Base-by-base conservation (phyloP, 2,888 invertebrate species). In the Morpho helenor region DNA sequence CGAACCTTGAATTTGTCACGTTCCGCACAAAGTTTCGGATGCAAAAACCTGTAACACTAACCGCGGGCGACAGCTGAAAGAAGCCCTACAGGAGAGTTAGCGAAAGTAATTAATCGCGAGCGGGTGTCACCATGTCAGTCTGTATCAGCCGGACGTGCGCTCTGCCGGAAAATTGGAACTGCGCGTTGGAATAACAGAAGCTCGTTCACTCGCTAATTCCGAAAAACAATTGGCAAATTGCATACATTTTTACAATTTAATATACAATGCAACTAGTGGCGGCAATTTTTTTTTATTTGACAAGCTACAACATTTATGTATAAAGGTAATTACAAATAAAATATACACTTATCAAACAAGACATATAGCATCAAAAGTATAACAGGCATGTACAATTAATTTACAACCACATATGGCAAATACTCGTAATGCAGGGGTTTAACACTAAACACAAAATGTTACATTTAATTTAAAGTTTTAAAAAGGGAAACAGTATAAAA, bases 141-240 rank as follows among this genome's bases (percentile, higher is more conserved):
- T 82, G 81, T 82, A 84, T 90, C 86, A 83, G 79, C 62, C 66
- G 53, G 61, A 73, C 61, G 71, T 69, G 73, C 87, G 76, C 72
- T 85, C 83, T 84, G 63, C 71, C 76, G 86, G 84, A 87, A 89
- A 89, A 88, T 88, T 87, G 84, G 74, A 82, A 73, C 63, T 61
- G 78, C 75, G 78, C 77, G 77, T 79, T 77, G 77, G 79, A 81
- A 81, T 78, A 77, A 78, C 79, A 78, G 74, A 75, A 73, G 49
- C 65, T 67, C 60, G 56, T 53, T 59, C 62, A 60, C 60, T 66
- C 67, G 60, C 66, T 56, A 59, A 52, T 49, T 52, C 65, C 39
- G 52, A 58, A 53, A 50, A 55, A 59, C 55, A 47, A 42, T 48
- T 42, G 42, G 42, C 7, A 42, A 41, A 39, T 53, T 51, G 10